A percentile compares a stretch with the other conserved stretches of the same genome.
These are phyloP conservation scores for Diphyllodes magnificus DNA, from an alignment of 2,113 vertebrate species.

Conservation along the genomic window DNA sequence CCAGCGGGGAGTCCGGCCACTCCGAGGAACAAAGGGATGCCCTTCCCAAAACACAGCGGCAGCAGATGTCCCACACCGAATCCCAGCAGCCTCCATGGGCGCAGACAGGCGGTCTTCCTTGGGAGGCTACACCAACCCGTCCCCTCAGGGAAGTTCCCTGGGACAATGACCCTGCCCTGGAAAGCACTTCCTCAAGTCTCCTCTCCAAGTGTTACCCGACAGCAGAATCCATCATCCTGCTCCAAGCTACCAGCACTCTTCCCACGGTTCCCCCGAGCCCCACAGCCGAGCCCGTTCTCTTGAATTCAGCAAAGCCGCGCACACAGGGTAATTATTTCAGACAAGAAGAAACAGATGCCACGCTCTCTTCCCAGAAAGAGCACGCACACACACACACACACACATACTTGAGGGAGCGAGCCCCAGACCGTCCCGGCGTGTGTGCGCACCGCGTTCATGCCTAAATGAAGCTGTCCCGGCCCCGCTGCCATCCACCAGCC, in stretches of 20 bases:
- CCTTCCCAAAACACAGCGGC: not conserved
- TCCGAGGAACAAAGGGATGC: slow-evolving; percentile 19
- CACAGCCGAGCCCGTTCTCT: not conserved
- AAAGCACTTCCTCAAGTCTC: not conserved
- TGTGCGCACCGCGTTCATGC: not conserved
- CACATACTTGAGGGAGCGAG: not conserved
- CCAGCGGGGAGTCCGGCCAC: not conserved
- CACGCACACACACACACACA: not conserved
- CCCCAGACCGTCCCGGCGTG: not conserved
- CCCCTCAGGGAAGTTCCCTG: not conserved
- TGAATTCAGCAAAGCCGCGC: not conserved
- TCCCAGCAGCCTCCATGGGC: not conserved
- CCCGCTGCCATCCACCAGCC: not conserved
- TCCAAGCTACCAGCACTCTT: not conserved
- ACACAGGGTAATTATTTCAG: not conserved
- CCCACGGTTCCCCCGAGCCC: not conserved
- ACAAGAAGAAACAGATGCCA: slow-evolving; percentile 41
- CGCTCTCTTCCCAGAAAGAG: not conserved
- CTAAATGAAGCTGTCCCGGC: not conserved
- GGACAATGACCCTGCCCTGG: not conserved
- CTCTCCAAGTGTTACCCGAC: not conserved
- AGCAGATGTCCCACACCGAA: not conserved
- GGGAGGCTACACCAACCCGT: not conserved
- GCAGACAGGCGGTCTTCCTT: not conserved
- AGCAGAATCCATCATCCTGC: not conserved